Evolutionary conservation across 2,888 invertebrate species (phyloP), one percentile per base, ranked within the genome.

Genomic region (Lepidocyrtinus sp.): DNA sequence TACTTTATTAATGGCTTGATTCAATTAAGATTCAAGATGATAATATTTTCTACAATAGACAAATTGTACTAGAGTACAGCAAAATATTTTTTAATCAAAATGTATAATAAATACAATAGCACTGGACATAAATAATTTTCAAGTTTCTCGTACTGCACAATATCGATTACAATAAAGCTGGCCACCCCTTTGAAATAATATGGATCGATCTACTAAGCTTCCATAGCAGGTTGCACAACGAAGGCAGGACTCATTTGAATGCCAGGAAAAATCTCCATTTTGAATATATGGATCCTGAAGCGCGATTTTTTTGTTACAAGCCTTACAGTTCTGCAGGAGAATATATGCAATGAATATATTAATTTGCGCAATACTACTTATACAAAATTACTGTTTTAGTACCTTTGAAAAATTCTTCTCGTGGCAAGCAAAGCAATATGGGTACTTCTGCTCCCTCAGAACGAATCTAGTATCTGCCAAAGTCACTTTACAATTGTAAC

Each of bases 151-250:
- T n/a, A 73, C 61, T 22, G 78, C 78, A 72, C 83, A 83, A 36
- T 78, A 83, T 55, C 78, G 72, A 63, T 83, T 83, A 68, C 83
- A 83, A 50, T 81, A 83, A 3, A 83, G 59, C n/a, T 68, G 67
- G 21, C 63, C 71, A 24, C 25, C 55, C 45, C 75, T 83, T 27
- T 77, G 62, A 36, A 81, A 83, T 26, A 81, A 72, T 7, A 77
- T 45, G 1, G 68, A 19, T 21, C 70, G 19, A 2, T 73, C 81
- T 15, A 81, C 71, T 21, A 83, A 70, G 59, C 81, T 81, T 5
- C 75, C 46, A 0, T 65, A 36, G 24, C 83, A 83, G 1, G 78
- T 72, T 24, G 69, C 68, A 55, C 83, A 83, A 21, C 69, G 64
- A 25, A 83, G 74, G 59, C 83, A 83, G 15, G 68, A 26, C 21